Evolutionary conservation across 1,140 invertebrate species (phyloP).

Genomic region (Drosophila sechellia): DNA sequence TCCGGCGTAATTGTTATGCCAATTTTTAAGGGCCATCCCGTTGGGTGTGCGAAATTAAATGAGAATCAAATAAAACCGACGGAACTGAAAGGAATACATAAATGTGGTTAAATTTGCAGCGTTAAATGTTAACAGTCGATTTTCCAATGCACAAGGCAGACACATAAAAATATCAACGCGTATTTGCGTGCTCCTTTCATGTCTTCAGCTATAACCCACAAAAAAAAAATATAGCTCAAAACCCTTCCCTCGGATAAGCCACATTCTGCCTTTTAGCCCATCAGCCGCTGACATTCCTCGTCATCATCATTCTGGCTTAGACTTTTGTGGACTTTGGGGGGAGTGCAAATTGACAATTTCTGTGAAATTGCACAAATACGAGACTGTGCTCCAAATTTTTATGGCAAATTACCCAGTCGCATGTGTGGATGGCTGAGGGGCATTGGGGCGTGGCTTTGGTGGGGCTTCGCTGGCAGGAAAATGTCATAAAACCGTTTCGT

Average conservation of each 20-base stretch:
- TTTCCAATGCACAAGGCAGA: constrained; percentile 54
- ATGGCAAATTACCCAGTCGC: constrained; percentile 78
- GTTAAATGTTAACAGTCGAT: constrained; percentile 82
- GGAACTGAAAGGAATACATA: constrained; percentile 52
- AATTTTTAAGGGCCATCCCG: constrained; percentile 61
- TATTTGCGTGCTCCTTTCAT: constrained; percentile 63
- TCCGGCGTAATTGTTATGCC: constrained; percentile 76
- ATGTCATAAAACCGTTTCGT: constrained; percentile 76
- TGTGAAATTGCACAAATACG: constrained; percentile 81
- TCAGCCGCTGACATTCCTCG: constrained; percentile 16
- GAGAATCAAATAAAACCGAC: constrained; percentile 70
- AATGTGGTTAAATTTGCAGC: constrained; percentile 74
- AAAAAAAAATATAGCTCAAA: not conserved
- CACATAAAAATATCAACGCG: constrained; percentile 77
- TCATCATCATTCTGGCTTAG: constrained; percentile 57
- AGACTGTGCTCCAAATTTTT: constrained; percentile 75
- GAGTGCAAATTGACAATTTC: constrained; percentile 82
- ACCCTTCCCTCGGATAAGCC: not conserved
- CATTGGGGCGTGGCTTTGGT: constrained; percentile 29
- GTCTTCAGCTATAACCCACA: constrained; percentile 7
- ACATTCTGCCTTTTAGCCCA: not conserved
- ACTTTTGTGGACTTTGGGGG: constrained; percentile 45
- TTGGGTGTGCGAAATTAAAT: constrained; percentile 69
- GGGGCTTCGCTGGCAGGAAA: constrained; percentile 24
- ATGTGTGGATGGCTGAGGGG: constrained; percentile 37